These are phyloP conservation scores for Portunus trituberculatus DNA, from an alignment of 1,140 invertebrate species.

Conservation along the genomic window DNA sequence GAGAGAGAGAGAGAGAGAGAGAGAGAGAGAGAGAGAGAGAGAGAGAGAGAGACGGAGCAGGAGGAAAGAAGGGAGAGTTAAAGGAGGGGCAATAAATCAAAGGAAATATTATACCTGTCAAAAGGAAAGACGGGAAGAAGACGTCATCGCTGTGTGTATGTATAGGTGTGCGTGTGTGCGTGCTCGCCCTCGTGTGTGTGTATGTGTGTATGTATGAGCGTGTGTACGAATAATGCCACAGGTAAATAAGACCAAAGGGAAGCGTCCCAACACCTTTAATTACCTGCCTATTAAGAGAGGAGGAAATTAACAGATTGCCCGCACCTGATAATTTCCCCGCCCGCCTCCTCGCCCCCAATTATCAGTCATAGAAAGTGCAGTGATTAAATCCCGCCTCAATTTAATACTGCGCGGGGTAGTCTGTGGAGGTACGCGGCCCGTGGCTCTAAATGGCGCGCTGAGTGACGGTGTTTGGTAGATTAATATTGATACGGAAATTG, in stretches of 20 bases:
- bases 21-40: not conserved
- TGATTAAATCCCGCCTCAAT: not conserved
- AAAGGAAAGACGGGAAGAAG: not conserved
- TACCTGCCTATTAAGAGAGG: not conserved
- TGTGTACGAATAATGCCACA: not conserved
- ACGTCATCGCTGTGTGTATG: not conserved
- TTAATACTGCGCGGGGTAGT: not conserved
- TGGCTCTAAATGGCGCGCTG: not conserved
- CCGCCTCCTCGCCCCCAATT: not conserved
- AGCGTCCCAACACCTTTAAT: not conserved
- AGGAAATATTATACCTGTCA: not conserved
- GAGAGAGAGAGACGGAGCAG: not conserved
- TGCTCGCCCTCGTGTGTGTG: no score
- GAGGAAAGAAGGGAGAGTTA: not conserved
- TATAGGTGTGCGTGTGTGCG: not conserved
- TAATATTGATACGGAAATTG: conserved; percentile 23
- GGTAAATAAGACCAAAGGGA: not conserved
- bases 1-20: conserved; percentile 20
- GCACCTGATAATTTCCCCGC: not conserved
- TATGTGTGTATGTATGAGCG: no score
- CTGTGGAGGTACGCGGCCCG: not conserved
- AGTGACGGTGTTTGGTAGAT: not conserved
- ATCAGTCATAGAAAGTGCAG: not conserved
- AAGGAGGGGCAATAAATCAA: conserved; percentile 2
- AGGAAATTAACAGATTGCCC: not conserved